Evolutionary conservation across 2,113 vertebrate species (phyloP), one percentile per base, ranked within the genome.

Genomic region (Ranitomeya imitator): DNA sequence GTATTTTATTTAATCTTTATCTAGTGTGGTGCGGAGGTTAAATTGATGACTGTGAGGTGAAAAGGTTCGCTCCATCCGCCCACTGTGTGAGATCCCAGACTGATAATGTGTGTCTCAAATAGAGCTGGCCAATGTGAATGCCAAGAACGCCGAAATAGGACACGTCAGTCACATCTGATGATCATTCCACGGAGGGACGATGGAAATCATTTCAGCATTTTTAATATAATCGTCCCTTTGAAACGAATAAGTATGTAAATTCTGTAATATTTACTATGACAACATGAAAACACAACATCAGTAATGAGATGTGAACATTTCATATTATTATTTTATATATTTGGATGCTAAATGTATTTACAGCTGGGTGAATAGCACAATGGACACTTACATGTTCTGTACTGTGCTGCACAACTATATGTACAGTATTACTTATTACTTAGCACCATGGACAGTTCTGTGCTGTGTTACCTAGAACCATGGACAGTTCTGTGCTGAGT

Each of bases 31-130:
- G 80, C 65, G 67, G 86, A 87, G 61, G 54, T 69, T 79, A 87
- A 77, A 88, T 76, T 88, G 79, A 88, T 88, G 79, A 65, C 69
- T 65, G 57, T 88, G 37, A 77, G 71, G 80, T 83, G 80, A 88
- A 84, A 65, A 88, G 79, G 69, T 76, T 88, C 23, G 26, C 57
- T 74, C 83, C 55, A 88, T 76, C 86, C 86, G 59, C 86, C 69
- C 67, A 73, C 86, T 57, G 18, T 74, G 79, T 83, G 73, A 87
- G 86, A 87, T 87, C 63, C 52, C 63, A 79, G 78, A 81, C 86
- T 87, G 86, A 87, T 87, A 87, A 81, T 81, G 63, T 59, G 86
- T 69, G 63, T 73, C 86, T 87, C 67, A 71, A 26, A 87, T 87
- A 87, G 80, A 69, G 77, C 78, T 57, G 21, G 63, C 63, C 55